Percentiles rank a stretch among this genome's conserved stretches.
Evolutionary conservation across 2,797 vertebrate genomes (phyloP).

Genomic region (Pogonophryne albipinna): DNA sequence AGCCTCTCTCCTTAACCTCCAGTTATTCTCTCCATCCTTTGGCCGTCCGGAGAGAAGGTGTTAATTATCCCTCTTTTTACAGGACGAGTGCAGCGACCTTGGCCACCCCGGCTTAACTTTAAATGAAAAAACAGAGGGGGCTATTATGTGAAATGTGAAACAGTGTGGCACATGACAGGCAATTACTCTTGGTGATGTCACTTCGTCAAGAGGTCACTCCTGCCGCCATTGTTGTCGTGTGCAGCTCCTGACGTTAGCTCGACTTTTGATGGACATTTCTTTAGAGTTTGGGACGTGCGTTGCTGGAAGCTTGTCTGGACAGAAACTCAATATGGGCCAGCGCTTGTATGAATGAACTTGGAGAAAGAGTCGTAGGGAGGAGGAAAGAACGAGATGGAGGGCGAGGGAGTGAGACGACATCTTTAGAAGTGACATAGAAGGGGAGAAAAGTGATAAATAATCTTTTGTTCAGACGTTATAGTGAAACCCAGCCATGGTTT

Average conservation of each 20-base stretch:
- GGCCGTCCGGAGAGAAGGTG: slow-evolving; percentile 58
- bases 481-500: slow-evolving; percentile 41
- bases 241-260: slow-evolving; percentile 51
- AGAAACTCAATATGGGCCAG: slow-evolving; percentile 78
- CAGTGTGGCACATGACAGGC: slow-evolving; percentile 78
- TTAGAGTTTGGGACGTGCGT: slow-evolving; percentile 63
- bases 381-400: slow-evolving; percentile 34
- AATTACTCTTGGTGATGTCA: slow-evolving; percentile 81
- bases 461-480: slow-evolving; percentile 26
- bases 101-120: slow-evolving; percentile 65
- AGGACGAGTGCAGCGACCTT: slow-evolving; percentile 69
- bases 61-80: slow-evolving; percentile 72
- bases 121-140: slow-evolving; percentile 66
- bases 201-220: slow-evolving; percentile 75
- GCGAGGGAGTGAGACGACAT: slow-evolving; percentile 44
- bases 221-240: slow-evolving; percentile 76
- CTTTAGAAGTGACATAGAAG: slow-evolving; percentile 47
- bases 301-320: slow-evolving; percentile 70
- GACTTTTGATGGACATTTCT: slow-evolving; percentile 79
- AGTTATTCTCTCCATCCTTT: slow-evolving; percentile 42
- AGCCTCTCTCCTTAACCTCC: slow-evolving; percentile 49
- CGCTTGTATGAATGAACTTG: slow-evolving; percentile 65
- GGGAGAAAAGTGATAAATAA: slow-evolving; percentile 25
- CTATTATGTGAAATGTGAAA: slow-evolving; percentile 78
- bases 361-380: slow-evolving; percentile 32